phyloP scores from a whole-genome alignment of 2,113 vertebrate species.

The Corythornis cristatus region DNA sequence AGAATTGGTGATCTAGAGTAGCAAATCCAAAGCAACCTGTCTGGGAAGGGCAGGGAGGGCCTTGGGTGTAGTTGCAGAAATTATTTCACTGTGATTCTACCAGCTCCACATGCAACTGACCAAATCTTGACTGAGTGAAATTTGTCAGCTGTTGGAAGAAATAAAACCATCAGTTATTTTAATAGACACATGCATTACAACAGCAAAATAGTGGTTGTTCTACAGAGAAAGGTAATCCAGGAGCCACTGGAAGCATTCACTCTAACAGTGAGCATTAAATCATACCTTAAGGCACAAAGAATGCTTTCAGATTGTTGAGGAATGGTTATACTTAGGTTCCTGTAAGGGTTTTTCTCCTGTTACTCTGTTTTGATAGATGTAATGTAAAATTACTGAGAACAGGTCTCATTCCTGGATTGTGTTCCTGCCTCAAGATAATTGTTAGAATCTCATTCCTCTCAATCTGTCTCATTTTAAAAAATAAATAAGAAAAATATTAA shows the following conservation, averaged over 20 bases:
- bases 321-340: neutral
- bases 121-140: neutral
- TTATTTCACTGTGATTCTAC: neutral
- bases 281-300: neutral
- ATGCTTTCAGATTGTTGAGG: accelerated
- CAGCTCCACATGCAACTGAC: neutral
- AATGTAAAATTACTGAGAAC: neutral
- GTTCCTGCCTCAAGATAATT: neutral
- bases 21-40: neutral
- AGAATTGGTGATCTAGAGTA: neutral
- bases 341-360: neutral
- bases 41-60: neutral
- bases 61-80: neutral
- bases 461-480: neutral
- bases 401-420: neutral
- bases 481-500: neutral
- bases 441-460: neutral
- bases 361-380: neutral
- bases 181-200: neutral
- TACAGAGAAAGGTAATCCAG: neutral
- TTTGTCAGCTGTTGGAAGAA: neutral
- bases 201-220: neutral
- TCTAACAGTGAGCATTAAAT: neutral
- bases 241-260: neutral
- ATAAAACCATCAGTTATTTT: neutral